Conservation (phyloP, 2,888 invertebrate species). For the Agonopterix heracliana region DNA sequence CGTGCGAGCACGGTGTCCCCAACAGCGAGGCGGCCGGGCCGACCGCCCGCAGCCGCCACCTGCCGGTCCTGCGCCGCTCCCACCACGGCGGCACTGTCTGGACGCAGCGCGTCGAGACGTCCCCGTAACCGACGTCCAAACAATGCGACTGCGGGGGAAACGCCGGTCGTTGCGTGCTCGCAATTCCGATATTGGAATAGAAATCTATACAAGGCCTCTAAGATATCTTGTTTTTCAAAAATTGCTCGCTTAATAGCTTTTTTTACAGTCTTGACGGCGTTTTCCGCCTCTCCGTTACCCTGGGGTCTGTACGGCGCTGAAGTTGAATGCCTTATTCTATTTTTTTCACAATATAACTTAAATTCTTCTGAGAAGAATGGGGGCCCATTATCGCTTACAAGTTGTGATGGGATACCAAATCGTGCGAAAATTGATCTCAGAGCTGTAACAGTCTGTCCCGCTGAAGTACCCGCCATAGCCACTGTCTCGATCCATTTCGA, state of each 20-base stretch:
- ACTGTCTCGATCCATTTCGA: conserved; percentile 22
- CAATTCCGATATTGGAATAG: background rate
- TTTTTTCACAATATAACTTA: conserved; percentile 9
- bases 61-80: background rate
- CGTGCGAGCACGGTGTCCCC: conserved; percentile 5
- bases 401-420: conserved; percentile 16
- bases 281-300: conserved; percentile 14
- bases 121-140: background rate
- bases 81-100: background rate
- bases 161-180: background rate
- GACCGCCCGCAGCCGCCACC: background rate
- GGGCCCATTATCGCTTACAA: conserved; percentile 18
- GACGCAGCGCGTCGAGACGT: background rate
- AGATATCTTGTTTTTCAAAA: background rate
- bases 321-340: conserved; percentile 9
- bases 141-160: background rate
- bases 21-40: background rate
- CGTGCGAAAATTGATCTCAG: conserved; percentile 14
- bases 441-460: conserved; percentile 3
- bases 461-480: conserved; percentile 8
- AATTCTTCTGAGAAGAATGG: conserved; percentile 7
- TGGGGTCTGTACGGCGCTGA: conserved; percentile 13
- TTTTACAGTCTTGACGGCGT: conserved; percentile 12
- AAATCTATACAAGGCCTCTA: background rate
- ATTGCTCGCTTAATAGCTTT: conserved; percentile 1